These are phyloP conservation scores for Synanceia verrucosa DNA, from an alignment of 2,797 vertebrate genomes.

Conservation along the genomic window DNA sequence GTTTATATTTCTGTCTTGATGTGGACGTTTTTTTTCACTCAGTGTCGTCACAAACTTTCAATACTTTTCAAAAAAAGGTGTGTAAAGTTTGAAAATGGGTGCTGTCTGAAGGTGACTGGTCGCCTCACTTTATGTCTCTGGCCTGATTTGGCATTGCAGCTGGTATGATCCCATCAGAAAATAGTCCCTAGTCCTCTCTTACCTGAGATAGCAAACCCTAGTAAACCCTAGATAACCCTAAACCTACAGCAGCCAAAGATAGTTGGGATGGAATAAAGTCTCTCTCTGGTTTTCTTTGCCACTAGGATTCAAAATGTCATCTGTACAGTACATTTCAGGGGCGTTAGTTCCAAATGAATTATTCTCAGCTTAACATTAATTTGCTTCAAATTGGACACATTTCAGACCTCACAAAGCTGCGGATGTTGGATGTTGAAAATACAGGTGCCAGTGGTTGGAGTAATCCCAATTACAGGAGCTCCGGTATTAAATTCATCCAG, in stretches of 20 bases:
- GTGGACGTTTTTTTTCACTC: too few relatives aligned
- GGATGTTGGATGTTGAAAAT: conserved; percentile 5
- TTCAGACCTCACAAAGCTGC: not conserved
- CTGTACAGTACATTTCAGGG: not conserved
- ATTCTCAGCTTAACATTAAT: not conserved
- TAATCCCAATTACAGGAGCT: conserved; percentile 27
- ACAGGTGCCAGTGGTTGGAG: conserved; percentile 7
- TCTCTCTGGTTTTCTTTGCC: not conserved
- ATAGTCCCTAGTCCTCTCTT: too few relatives aligned
- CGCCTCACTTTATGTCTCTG: too few relatives aligned
- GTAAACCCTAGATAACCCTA: too few relatives aligned
- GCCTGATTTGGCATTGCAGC: too few relatives aligned
- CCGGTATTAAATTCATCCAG: conserved; percentile 20
- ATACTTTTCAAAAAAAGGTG: too few relatives aligned
- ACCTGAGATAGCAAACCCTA: too few relatives aligned
- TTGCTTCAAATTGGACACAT: not conserved
- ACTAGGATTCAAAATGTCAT: not conserved
- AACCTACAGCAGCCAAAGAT: not conserved
- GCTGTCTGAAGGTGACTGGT: too few relatives aligned
- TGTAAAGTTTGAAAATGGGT: too few relatives aligned
- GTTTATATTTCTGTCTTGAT: too few relatives aligned
- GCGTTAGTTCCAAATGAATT: not conserved
- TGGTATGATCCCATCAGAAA: too few relatives aligned
- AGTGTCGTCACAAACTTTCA: too few relatives aligned
- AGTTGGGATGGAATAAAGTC: not conserved